Conservation (phyloP, 2,113 vertebrate species). For the Xiphophorus maculatus region DNA sequence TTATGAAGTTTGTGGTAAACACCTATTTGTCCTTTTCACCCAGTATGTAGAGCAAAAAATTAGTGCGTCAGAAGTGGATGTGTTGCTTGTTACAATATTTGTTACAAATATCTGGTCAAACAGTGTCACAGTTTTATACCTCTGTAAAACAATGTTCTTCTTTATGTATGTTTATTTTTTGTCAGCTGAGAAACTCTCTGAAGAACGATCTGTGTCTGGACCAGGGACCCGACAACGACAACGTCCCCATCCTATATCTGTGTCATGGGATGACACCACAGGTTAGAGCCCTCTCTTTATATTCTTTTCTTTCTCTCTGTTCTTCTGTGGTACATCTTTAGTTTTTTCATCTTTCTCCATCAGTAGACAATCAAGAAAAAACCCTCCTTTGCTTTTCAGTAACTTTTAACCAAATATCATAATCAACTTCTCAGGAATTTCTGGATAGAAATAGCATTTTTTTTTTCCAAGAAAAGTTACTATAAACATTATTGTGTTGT, state of each 20-base stretch:
- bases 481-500: constrained; percentile 2
- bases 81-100: background rate
- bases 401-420: background rate
- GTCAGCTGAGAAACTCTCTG: constrained; percentile 94
- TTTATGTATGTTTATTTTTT: constrained; percentile 18
- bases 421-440: background rate
- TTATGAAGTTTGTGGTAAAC: background rate
- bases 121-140: background rate
- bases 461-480: background rate
- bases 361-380: constrained; percentile 3
- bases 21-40: too few relatives aligned
- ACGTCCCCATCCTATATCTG: constrained; percentile 95
- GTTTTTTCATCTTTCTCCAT: constrained; percentile 14
- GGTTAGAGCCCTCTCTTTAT: constrained; percentile 78
- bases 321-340: constrained; percentile 6
- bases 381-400: too few relatives aligned
- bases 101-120: background rate
- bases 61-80: background rate
- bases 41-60: too few relatives aligned
- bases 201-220: constrained; percentile 96
- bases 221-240: constrained; percentile 96
- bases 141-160: background rate
- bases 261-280: constrained; percentile 98
- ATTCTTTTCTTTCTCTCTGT: constrained; percentile 5
- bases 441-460: constrained; percentile 2